Conservation (phyloP, 2,888 invertebrate species). For the Brachypterus glaber region DNA sequence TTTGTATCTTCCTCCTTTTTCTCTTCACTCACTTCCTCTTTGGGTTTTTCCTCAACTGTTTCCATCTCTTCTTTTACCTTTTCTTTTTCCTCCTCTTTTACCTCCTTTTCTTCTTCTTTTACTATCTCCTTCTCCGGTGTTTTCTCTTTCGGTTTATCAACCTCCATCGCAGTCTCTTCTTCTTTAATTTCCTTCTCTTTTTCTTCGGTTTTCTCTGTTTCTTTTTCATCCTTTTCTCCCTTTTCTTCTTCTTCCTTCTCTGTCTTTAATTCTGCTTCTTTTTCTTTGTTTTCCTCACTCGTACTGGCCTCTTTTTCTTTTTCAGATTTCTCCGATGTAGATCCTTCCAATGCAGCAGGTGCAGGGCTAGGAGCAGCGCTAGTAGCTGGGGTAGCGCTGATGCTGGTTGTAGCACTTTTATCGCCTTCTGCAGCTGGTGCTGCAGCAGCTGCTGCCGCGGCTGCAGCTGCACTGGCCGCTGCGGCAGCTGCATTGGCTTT, state of each 20-base stretch:
- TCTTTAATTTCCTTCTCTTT: constrained; percentile 33
- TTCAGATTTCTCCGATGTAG: constrained; percentile 21
- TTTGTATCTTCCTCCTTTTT: constrained; percentile 24
- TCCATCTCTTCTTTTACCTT: constrained; percentile 41
- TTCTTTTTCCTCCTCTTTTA: constrained; percentile 21
- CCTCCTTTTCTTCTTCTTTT: constrained; percentile 51
- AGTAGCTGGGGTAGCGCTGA: constrained; percentile 54
- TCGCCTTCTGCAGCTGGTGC: constrained; percentile 48
- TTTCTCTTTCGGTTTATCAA: constrained; percentile 42
- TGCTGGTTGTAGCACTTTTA: constrained; percentile 47
- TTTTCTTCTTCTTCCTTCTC: constrained; percentile 32
- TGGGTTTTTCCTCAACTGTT: constrained; percentile 20
- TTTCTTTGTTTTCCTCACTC: constrained; percentile 26
- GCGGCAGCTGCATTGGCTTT: constrained; percentile 37
- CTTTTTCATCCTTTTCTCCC: constrained; percentile 31
- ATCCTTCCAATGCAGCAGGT: constrained; percentile 23
- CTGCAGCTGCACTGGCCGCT: constrained; percentile 40
- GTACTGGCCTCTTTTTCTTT: constrained; percentile 36
- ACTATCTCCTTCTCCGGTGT: constrained; percentile 54
- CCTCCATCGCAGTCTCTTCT: constrained; percentile 37
- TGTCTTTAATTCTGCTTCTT: constrained; percentile 29
- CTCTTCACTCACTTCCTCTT: constrained; percentile 22
- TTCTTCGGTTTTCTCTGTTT: constrained; percentile 28
- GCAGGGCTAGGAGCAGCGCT: constrained; percentile 57
- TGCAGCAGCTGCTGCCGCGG: constrained; percentile 50